phyloP scores from a whole-genome alignment of 2,888 invertebrate species.

The Megalurothrips usitatus region DNA sequence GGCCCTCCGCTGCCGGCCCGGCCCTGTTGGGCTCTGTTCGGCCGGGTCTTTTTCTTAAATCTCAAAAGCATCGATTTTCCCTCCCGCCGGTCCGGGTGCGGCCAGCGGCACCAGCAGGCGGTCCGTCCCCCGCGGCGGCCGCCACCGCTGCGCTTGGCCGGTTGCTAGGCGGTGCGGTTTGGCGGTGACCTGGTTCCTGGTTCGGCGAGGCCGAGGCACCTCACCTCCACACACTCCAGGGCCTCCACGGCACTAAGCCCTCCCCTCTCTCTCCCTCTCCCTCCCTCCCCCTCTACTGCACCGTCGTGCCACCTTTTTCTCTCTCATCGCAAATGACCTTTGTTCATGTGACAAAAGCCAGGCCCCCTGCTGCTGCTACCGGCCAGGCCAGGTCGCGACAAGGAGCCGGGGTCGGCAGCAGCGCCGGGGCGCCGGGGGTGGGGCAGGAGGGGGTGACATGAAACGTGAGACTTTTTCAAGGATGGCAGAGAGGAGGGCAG shows the following conservation, averaged over 20 bases:
- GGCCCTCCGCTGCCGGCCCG: too few relatives aligned
- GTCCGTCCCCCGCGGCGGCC: too few relatives aligned
- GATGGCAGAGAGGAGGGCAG: not conserved
- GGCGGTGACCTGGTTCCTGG: too few relatives aligned
- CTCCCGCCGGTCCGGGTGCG: too few relatives aligned
- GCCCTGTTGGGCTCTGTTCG: too few relatives aligned
- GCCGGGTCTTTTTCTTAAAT: too few relatives aligned
- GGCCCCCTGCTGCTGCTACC: not conserved
- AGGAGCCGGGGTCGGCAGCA: not conserved
- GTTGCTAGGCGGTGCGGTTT: too few relatives aligned
- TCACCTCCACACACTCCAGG: too few relatives aligned
- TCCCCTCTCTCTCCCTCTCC: not conserved
- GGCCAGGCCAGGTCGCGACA: not conserved
- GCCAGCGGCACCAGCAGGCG: too few relatives aligned
- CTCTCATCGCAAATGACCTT: slow-evolving; percentile 18
- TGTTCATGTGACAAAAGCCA: slow-evolving; percentile 22
- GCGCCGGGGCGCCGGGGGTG: too few relatives aligned
- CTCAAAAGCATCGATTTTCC: too few relatives aligned
- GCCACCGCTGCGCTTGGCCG: too few relatives aligned
- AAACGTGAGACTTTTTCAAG: slow-evolving; percentile 11
- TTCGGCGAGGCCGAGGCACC: not conserved
- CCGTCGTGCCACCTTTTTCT: not conserved
- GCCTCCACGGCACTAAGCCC: not conserved
- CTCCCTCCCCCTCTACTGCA: not conserved
- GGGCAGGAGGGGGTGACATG: not conserved